Evolutionary conservation across 1,140 invertebrate genomes (phyloP).

Genomic region (Drosophila takahashii): DNA sequence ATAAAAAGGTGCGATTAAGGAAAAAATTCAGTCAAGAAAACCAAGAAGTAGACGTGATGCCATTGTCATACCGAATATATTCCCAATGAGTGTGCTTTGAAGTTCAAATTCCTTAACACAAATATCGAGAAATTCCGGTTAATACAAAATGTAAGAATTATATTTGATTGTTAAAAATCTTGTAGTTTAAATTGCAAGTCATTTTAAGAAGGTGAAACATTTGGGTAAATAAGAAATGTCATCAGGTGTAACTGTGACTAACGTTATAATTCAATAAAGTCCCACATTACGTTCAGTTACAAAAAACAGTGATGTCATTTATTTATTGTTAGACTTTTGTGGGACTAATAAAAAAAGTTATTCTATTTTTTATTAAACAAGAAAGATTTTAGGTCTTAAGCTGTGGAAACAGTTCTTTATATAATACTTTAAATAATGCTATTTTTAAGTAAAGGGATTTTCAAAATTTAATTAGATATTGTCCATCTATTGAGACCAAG

Average conservation of each 20-base stretch:
- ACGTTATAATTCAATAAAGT: neutral
- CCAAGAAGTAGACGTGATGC: constrained; percentile 7
- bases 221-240: neutral
- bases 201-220: neutral
- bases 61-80: constrained; percentile 14
- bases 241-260: constrained; percentile 11
- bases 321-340: neutral
- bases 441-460: too few species aligned
- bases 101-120: neutral
- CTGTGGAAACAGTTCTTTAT: too few species aligned
- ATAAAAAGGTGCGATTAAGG: constrained; percentile 34
- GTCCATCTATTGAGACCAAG: too few species aligned
- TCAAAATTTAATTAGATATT: too few species aligned
- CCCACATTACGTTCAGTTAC: neutral
- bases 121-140: neutral
- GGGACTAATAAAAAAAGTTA: too few species aligned
- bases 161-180: neutral
- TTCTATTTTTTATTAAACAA: too few species aligned
- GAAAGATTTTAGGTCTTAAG: too few species aligned
- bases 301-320: neutral
- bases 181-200: neutral
- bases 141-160: neutral
- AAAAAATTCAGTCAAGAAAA: constrained; percentile 2
- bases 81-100: constrained; percentile 8
- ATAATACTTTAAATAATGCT: too few species aligned